These are phyloP conservation scores for Hylomyscus alleni DNA, from an alignment of 2,797 vertebrate genomes.

Conservation along the genomic window DNA sequence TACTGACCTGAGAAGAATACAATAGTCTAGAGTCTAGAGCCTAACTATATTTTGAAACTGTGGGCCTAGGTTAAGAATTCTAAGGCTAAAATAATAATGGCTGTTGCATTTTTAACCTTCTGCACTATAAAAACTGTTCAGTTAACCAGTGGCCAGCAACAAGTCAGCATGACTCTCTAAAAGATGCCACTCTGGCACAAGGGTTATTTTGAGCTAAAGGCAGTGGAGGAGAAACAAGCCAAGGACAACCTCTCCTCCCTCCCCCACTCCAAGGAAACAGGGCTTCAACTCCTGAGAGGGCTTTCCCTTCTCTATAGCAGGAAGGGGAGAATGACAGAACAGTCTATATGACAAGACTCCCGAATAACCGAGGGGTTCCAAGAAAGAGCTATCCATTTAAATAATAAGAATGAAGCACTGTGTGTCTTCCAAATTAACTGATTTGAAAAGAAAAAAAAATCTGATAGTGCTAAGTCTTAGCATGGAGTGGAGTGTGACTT, in stretches of 20 bases:
- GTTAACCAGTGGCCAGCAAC: background rate
- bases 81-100: background rate
- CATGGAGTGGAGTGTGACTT: background rate
- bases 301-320: background rate
- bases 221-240: background rate
- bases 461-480: background rate
- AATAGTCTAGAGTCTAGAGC: background rate
- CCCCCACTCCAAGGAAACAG: background rate
- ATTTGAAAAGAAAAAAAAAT: background rate
- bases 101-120: background rate
- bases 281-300: background rate
- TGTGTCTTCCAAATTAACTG: background rate
- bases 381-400: background rate
- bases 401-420: background rate
- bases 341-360: background rate
- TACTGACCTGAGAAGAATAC: background rate
- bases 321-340: background rate
- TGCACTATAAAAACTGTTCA: background rate
- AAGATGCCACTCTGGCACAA: background rate
- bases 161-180: background rate
- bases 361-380: background rate
- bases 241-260: background rate
- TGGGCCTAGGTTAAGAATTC: background rate
- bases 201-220: background rate
- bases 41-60: conserved; percentile 3